These are phyloP conservation scores for Stomatorhinus ivindoensis DNA, from an alignment of 2,113 vertebrate species.

Conservation along the genomic window DNA sequence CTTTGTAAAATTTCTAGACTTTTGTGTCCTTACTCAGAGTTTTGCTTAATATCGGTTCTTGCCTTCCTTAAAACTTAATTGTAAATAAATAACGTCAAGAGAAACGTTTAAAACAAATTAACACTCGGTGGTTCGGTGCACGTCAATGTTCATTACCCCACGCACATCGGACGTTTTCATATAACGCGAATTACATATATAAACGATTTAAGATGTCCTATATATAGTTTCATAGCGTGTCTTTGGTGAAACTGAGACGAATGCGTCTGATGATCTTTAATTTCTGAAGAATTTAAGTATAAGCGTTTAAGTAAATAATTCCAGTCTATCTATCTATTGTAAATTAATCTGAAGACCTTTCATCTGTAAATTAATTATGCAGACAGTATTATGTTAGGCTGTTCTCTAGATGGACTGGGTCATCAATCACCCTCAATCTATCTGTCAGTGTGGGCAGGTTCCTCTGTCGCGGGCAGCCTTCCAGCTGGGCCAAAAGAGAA, in stretches of 20 bases:
- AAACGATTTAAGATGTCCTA: background rate
- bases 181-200: background rate
- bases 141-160: background rate
- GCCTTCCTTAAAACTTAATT: background rate
- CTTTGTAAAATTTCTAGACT: background rate
- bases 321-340: background rate
- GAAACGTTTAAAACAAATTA: background rate
- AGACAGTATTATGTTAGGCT: conserved; percentile 78
- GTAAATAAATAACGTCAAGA: background rate
- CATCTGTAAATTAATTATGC: conserved; percentile 97
- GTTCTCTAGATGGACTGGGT: conserved; percentile 67
- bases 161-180: background rate
- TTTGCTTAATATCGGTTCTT: background rate
- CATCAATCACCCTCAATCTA: conserved; percentile 94
- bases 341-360: conserved; percentile 70
- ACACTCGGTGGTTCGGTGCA: background rate
- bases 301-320: background rate
- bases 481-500: conserved; percentile 69
- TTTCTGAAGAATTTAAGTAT: background rate
- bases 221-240: background rate
- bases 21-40: background rate
- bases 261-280: background rate
- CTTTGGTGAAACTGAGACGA: background rate
- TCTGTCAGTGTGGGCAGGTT: conserved; percentile 84
- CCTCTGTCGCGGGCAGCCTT: conserved; percentile 78